Evolutionary conservation across 2,113 vertebrate species (phyloP), one percentile per base, ranked within the genome.

Genomic region (Danionella cerebrum): DNA sequence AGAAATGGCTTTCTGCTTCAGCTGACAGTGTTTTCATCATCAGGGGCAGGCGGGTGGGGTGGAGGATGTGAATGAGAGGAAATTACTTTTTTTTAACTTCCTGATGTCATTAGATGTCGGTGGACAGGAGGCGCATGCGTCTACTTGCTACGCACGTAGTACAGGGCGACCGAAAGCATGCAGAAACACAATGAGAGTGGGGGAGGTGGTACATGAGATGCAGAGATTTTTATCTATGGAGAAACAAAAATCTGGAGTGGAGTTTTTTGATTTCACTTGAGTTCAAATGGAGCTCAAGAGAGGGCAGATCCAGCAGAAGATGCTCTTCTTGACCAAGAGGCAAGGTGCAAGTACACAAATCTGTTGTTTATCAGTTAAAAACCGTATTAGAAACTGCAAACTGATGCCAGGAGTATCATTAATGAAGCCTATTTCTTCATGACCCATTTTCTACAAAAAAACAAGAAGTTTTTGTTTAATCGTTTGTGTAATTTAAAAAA

Each of bases 1-100:
- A 97, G 90, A 95, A 95, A 96, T 93, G 91, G 89, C 86, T 94
- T 94, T 94, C 92, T 94, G 94, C 92, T 91, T 95, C 90, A 92
- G 90, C 93, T 90, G 92, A 91, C 91, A 87, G 89, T 86, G 90
- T 91, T 93, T 92, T 90, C 91, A 91, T 93, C 92, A 92, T 90
- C 90, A 89, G 89, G n/a, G 88, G 88, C 82, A 86, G 89, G 85
- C 86, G 86, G 87, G 73, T 47, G 59, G 52, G 72, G 44, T 57
- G 18, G 16, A 11, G 44, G 66, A 65, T 41, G 62, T 48, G 58
- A 64, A 68, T 54, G 47, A 59, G 76, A 73, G 74, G 66, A 76
- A 76, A 75, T 91, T 90, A 86, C 82, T 87, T 91, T 90, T 90
- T 90, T 91, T 92, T 84, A 88, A 89, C 92, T 91, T 92, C 91